Evolutionary conservation across 2,888 invertebrate genomes (phyloP), one percentile per base, ranked within the genome.

Genomic region (Empis livida): DNA sequence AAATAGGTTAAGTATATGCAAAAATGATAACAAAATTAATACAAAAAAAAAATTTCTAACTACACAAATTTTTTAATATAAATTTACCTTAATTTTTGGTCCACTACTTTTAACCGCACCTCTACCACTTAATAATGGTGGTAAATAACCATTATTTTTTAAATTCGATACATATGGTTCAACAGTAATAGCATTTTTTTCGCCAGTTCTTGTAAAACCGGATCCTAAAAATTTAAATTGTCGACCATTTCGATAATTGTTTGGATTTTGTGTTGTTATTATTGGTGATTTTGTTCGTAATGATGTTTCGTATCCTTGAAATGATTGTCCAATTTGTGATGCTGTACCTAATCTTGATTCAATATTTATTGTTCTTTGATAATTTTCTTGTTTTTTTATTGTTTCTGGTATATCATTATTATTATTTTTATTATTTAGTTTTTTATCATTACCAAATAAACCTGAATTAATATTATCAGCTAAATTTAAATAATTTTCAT

Each of bases 391-490:
- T 27, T 27, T 27, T 9, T 27, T 27, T 8, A 27, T 27, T 27
- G 35, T 35, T n/a, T n/a, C 35, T n/a, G 35, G 35, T 35, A n/a
- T n/a, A 35, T 35, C n/a, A 13, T 2, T 35, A 5, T 13, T 13
- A 35, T 2, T 35, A 8, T 13, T 32, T 6, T 32, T 3, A 13
- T 13, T 13, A 5, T 6, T 27, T 20, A 1, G 11, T 13, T 13
- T 17, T 2, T 39, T 11, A 14, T 41, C 14, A 27, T 10, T 8
- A 27, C 14, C n/a, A 23, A 41, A 41, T 23, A 41, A 41, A 4
- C 41, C 49, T 2, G 46, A 43, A 38, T 52, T 52, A 32, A 52
- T 42, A 16, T 43, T 50, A 20, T 49, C 45, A 14, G 52, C 50
- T 17, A 49, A 49, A 20, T 42, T 31, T 8, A 31, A 17, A 9